Evolutionary conservation across 2,113 vertebrate genomes (phyloP), one percentile per base, ranked within the genome.

Genomic region (Pristiophorus japonicus): DNA sequence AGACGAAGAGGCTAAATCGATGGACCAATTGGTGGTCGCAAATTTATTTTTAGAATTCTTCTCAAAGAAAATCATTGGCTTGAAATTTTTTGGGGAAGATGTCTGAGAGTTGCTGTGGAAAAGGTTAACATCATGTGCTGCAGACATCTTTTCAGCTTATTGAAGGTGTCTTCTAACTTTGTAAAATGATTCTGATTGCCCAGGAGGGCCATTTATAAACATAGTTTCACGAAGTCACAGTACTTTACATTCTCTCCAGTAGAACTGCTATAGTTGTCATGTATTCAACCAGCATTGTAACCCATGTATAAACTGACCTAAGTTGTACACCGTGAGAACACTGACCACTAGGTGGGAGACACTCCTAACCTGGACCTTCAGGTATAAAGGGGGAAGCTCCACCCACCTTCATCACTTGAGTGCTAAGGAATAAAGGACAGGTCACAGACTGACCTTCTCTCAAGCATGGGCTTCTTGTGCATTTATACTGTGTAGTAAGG

Each of bases 141-240:
- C 34, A 16, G 51, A 30, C 34, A 16, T 91, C 47, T 87, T 75
- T 27, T n/a, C 87, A 91, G 30, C 55, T n/a, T 14, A 62, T 59
- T 62, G 51, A 62, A 16, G 55, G 2, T 62, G 5, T 34, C 87
- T 91, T 30, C 14, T 1, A 62, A 91, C 87, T n/a, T n/a, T 62
- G 55, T 90, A 62, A 91, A 91, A 62, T 59, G 12, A n/a, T 91
- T 91, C 30, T 91, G 87, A 91, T 91, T 91, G 55, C 87, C 30
- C 27, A 11, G 14, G 30, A 59, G 30, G 62, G 87, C 30, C 87
- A 62, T 91, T 91, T 62, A 91, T 62, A 91, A 91, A 91, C 55
- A 62, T 55, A 91, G 87, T 59, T 62, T 90, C 87, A 62, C 34
- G n/a, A 12, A 90, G 87, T 90, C 30, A 34, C 30, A 90, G 12